phyloP scores from a whole-genome alignment of 2,888 invertebrate genomes.

The Silvanus unidentatus region DNA sequence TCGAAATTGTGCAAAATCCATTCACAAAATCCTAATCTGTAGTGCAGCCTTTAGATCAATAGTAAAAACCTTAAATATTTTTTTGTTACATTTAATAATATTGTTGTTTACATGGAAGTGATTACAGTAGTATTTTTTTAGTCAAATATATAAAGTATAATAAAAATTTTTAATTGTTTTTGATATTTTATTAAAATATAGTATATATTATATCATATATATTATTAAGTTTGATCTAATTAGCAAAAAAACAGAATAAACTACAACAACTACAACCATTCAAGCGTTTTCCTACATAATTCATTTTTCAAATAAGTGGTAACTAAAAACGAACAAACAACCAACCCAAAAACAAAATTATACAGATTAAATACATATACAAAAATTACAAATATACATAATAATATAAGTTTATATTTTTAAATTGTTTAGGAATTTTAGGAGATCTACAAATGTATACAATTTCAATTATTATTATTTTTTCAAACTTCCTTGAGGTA shows the following conservation, averaged over 20 bases:
- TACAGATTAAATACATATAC: too few species aligned
- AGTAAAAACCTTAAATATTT: constrained; percentile 37
- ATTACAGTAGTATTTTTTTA: not conserved
- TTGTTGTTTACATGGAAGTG: constrained; percentile 15
- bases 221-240: too few species aligned
- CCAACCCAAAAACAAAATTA: constrained; percentile 27
- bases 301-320: constrained; percentile 21
- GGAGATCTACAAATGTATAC: too few species aligned
- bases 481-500: constrained; percentile 15
- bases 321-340: constrained; percentile 27
- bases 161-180: constrained; percentile 8
- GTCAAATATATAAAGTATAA: constrained; percentile 5
- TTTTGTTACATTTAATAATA: too few species aligned
- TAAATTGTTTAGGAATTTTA: too few species aligned
- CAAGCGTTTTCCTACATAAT: constrained; percentile 9
- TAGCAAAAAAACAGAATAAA: constrained; percentile 13
- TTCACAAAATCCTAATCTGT: constrained; percentile 30
- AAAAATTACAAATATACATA: too few species aligned
- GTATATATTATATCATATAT: too few species aligned
- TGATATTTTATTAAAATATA: constrained; percentile 13
- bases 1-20: constrained; percentile 1
- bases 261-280: constrained; percentile 17
- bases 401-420: too few species aligned
- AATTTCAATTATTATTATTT: too few species aligned
- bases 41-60: constrained; percentile 44